Conservation (phyloP, 30 jellyfish, hydroid and myxozoan species). For the Catostylus mosaicus region DNA sequence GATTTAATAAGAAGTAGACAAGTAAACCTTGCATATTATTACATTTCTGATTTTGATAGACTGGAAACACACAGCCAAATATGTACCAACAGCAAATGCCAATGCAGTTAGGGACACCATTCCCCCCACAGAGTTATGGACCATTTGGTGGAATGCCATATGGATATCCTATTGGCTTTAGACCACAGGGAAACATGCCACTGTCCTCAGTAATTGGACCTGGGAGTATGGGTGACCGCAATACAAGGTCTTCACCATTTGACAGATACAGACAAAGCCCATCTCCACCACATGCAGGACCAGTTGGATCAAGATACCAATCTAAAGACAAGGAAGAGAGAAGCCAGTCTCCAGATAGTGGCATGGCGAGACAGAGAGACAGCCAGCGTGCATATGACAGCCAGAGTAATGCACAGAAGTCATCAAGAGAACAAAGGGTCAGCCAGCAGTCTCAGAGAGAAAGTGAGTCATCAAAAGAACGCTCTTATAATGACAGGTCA, state of each 20-base stretch:
- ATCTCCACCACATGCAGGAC: slow-evolving; percentile 63
- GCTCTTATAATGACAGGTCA: background rate
- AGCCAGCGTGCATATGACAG: slow-evolving; percentile 23
- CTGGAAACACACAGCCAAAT: slow-evolving; percentile 82
- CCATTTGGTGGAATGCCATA: slow-evolving; percentile 91
- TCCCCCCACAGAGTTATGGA: slow-evolving; percentile 72
- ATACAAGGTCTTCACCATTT: slow-evolving; percentile 62
- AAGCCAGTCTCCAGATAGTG: slow-evolving; percentile 53
- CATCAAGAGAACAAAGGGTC: slow-evolving; percentile 49
- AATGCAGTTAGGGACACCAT: slow-evolving; percentile 61
- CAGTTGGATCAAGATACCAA: slow-evolving; percentile 29
- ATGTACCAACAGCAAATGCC: slow-evolving; percentile 75
- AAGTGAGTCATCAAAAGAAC: slow-evolving; percentile 21
- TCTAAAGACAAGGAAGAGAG: slow-evolving; percentile 45
- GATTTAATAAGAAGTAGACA: too few relatives aligned
- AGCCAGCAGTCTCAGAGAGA: slow-evolving; percentile 36
- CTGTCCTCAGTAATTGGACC: slow-evolving; percentile 66
- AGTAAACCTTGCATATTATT: background rate
- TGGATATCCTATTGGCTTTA: slow-evolving; percentile 82
- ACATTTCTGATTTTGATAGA: slow-evolving; percentile 34
- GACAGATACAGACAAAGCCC: slow-evolving; percentile 69
- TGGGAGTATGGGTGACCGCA: slow-evolving; percentile 28
- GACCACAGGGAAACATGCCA: slow-evolving; percentile 70
- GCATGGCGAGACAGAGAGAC: slow-evolving; percentile 21
- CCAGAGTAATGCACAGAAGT: slow-evolving; percentile 38